Percentiles rank a stretch among this genome's conserved stretches.
Evolutionary conservation across 2,888 invertebrate species (phyloP).

Genomic region (Torymus tubicola): DNA sequence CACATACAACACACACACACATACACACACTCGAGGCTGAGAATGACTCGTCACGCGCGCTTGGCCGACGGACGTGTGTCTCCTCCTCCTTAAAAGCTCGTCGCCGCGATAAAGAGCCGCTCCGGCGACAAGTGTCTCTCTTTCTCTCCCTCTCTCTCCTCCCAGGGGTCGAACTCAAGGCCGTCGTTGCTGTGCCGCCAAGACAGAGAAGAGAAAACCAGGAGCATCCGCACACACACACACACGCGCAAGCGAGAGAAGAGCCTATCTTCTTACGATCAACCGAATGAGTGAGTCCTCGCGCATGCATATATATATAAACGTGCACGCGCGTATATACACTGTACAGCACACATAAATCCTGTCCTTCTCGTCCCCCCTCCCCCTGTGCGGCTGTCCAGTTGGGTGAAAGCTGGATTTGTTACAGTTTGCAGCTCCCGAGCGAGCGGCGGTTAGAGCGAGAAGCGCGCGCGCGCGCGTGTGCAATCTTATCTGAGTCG

Average conservation of each 20-base stretch:
- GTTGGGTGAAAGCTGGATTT: slow-evolving; percentile 76
- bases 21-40: neutral
- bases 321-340: neutral
- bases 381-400: slow-evolving; percentile 65
- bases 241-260: neutral
- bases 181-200: neutral
- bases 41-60: slow-evolving; percentile 55
- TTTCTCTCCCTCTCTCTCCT: neutral
- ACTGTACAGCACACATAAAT: slow-evolving; percentile 69
- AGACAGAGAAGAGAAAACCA: slow-evolving; percentile 3
- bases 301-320: slow-evolving; percentile 17
- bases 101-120: slow-evolving; percentile 51
- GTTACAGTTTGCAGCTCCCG: slow-evolving; percentile 74
- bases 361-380: slow-evolving; percentile 65
- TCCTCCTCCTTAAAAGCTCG: slow-evolving; percentile 23
- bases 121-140: slow-evolving; percentile 51
- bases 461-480: slow-evolving; percentile 37
- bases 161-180: slow-evolving; percentile 33
- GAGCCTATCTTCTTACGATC: neutral
- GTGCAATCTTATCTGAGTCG: slow-evolving; percentile 55
- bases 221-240: slow-evolving; percentile 17
- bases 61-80: slow-evolving; percentile 32
- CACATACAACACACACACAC: neutral
- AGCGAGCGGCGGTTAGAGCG: neutral
- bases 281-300: slow-evolving; percentile 33